A percentile compares a stretch with the other conserved stretches of the same genome.
Conservation (phyloP, 2,797 vertebrate species). For the Etheostoma nigrum region DNA sequence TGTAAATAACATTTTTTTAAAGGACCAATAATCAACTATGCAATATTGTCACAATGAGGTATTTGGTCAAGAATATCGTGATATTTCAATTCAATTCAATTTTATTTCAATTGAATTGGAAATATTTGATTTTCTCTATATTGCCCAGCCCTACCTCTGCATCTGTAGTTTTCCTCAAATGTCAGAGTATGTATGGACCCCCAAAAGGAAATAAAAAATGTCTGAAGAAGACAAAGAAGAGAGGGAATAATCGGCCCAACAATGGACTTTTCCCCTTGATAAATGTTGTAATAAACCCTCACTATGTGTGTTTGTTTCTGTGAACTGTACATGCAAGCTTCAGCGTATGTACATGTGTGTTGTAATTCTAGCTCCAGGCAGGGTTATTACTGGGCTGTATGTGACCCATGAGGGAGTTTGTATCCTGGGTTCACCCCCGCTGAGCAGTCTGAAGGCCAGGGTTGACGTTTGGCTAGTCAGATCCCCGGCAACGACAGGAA, state of each 20-base stretch:
- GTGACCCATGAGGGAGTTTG: constrained; percentile 58
- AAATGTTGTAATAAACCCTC: background rate
- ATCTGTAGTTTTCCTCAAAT: background rate
- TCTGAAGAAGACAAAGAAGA: constrained; percentile 36
- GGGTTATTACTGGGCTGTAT: constrained; percentile 25
- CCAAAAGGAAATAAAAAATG: background rate
- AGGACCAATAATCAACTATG: too few relatives aligned
- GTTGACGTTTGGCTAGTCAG: constrained; percentile 20
- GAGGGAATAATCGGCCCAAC: constrained; percentile 20
- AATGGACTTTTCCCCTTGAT: constrained; percentile 31
- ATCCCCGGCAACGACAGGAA: constrained; percentile 25
- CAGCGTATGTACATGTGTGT: constrained; percentile 16
- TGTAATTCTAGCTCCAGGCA: constrained; percentile 29
- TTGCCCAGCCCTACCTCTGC: too few relatives aligned
- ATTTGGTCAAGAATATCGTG: too few relatives aligned
- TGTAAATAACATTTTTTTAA: too few relatives aligned
- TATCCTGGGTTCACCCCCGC: constrained; percentile 57
- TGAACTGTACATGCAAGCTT: background rate
- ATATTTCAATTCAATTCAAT: too few relatives aligned
- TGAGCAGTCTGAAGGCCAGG: constrained; percentile 17
- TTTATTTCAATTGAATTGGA: too few relatives aligned
- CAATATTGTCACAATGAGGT: too few relatives aligned
- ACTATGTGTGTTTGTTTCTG: constrained; percentile 32
- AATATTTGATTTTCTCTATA: too few relatives aligned
- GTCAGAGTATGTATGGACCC: constrained; percentile 10